Conservation (phyloP, 2,113 vertebrate genomes). For the Sialia sialis region DNA sequence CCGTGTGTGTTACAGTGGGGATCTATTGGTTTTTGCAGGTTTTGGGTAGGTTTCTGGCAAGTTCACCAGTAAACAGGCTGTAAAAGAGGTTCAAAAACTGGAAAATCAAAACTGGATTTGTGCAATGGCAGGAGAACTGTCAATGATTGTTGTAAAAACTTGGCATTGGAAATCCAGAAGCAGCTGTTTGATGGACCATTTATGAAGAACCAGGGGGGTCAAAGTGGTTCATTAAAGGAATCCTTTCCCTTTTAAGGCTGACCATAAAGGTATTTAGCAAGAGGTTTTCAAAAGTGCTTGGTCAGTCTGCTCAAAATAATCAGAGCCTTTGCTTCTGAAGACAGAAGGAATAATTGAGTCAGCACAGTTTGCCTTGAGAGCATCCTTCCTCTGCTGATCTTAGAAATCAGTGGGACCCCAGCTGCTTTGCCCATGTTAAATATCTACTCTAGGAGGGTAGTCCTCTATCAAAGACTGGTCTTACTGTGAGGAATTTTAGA, state of each 20-base stretch:
- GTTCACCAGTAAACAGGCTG: not conserved
- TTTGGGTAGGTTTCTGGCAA: not conserved
- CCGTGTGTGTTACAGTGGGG: not conserved
- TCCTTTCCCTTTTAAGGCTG: not conserved
- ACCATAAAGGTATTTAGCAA: not conserved
- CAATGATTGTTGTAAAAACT: not conserved
- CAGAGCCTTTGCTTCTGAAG: not conserved
- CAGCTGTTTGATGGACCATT: not conserved
- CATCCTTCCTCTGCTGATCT: not conserved
- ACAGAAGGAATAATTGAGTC: not conserved
- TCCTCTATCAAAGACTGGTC: not conserved
- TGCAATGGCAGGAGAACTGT: not conserved
- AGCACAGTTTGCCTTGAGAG: not conserved
- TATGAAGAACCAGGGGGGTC: not conserved
- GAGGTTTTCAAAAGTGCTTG: not conserved
- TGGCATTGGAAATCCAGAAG: not conserved
- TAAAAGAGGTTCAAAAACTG: not conserved
- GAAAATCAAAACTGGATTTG: not conserved
- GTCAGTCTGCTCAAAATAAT: not conserved
- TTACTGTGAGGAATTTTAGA: not conserved
- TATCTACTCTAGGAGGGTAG: not conserved
- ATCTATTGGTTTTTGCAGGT: not conserved
- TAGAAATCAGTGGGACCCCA: not conserved
- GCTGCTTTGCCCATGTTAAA: not conserved
- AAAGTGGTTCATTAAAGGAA: not conserved